Evolutionary conservation across 2,888 invertebrate genomes (phyloP).

Genomic region (Hydriomena furcata): DNA sequence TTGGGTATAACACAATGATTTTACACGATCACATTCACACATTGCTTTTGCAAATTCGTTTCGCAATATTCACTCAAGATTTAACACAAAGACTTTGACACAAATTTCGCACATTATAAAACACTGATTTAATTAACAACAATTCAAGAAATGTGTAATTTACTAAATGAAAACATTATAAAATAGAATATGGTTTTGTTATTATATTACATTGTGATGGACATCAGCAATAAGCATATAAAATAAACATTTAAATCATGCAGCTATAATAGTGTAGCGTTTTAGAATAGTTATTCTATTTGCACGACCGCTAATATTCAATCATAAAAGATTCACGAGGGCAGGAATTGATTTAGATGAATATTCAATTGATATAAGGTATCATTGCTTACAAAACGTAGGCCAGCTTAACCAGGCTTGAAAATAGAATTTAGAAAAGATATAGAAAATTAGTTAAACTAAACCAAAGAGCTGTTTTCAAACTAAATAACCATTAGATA

Average conservation of each 20-base stretch:
- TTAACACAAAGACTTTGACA: constrained; percentile 41
- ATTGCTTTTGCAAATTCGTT: constrained; percentile 55
- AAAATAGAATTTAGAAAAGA: constrained; percentile 25
- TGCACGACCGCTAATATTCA: constrained; percentile 32
- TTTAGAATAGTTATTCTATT: constrained; percentile 51
- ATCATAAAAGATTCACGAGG: constrained; percentile 54
- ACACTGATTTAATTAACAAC: neutral
- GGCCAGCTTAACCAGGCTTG: constrained; percentile 48
- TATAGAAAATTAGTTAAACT: constrained; percentile 21
- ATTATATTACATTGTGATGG: constrained; percentile 27
- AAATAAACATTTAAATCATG: constrained; percentile 51
- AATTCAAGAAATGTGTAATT: neutral
- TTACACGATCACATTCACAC: constrained; percentile 49
- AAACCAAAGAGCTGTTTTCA: constrained; percentile 9
- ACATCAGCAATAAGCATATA: constrained; percentile 59
- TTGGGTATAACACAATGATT: constrained; percentile 36
- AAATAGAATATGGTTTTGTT: neutral
- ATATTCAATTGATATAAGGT: constrained; percentile 28
- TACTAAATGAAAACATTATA: neutral
- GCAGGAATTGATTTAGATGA: constrained; percentile 45
- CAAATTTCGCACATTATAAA: constrained; percentile 39
- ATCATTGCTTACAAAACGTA: constrained; percentile 47
- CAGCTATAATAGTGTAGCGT: constrained; percentile 59
- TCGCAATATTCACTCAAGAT: constrained; percentile 44
- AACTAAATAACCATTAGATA: neutral